A percentile compares a stretch with the other conserved stretches of the same genome.
These are phyloP conservation scores for Catagonus wagneri DNA, from an alignment of 2,113 vertebrate species.

Conservation along the genomic window DNA sequence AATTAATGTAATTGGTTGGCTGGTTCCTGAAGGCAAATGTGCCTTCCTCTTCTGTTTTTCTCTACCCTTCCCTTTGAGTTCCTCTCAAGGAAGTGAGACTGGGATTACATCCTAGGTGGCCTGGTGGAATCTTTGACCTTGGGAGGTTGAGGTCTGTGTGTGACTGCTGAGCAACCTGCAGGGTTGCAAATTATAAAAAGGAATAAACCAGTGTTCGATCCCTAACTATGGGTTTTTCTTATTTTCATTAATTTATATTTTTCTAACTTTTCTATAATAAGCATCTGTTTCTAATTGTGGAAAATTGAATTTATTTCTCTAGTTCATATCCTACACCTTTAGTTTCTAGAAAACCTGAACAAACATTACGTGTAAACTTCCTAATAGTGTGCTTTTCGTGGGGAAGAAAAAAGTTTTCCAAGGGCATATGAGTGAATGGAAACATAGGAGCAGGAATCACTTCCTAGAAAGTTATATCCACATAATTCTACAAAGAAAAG, in stretches of 20 bases:
- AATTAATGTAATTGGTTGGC: neutral
- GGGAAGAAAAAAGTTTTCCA: neutral
- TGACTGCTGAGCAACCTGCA: neutral
- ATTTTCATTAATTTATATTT: neutral
- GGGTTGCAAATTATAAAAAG: neutral
- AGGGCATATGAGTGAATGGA: neutral
- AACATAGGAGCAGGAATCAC: neutral
- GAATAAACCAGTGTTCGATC: neutral
- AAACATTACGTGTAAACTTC: neutral
- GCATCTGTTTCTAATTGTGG: neutral
- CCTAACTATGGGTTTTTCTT: neutral
- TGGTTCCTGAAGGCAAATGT: neutral
- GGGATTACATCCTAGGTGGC: neutral
- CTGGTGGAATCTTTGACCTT: neutral
- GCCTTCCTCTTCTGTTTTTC: neutral
- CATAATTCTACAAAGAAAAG: neutral
- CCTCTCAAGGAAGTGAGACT: neutral
- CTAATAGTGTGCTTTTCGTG: neutral
- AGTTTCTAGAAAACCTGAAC: conserved; percentile 42
- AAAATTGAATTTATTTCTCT: neutral
- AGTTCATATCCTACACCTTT: neutral
- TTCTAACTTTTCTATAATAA: conserved; percentile 15
- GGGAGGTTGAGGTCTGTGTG: neutral
- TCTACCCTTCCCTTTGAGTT: neutral
- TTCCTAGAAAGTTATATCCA: neutral